These are phyloP conservation scores for Lepus europaeus DNA, from an alignment of 2,113 vertebrate species.

Conservation along the genomic window DNA sequence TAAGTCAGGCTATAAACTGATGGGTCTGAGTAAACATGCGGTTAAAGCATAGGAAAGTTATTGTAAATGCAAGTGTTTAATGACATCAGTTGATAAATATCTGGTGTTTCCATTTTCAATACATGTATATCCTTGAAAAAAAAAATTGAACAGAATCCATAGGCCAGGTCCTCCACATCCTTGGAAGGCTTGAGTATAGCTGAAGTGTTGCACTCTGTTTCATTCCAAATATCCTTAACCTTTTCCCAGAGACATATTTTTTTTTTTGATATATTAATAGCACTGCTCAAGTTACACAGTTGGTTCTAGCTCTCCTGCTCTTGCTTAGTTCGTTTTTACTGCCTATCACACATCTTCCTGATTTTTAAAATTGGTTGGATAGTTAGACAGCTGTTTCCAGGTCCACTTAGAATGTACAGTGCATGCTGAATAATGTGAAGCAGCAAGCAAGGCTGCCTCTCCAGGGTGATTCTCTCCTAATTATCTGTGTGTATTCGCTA, in stretches of 20 bases:
- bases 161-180: not conserved
- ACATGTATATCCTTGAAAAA: not conserved
- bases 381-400: not conserved
- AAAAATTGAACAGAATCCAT: not conserved
- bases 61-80: not conserved
- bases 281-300: constrained; percentile 18
- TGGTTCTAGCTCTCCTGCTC: not conserved
- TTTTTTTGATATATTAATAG: not conserved
- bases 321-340: constrained; percentile 31
- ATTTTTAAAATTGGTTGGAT: not conserved
- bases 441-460: not conserved
- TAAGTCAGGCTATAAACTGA: not conserved
- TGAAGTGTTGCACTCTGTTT: not conserved
- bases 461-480: not conserved
- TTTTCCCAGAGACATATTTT: constrained; percentile 5
- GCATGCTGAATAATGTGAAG: not conserved
- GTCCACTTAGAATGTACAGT: not conserved
- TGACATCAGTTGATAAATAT: not conserved
- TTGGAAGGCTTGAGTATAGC: not conserved
- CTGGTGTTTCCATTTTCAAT: not conserved
- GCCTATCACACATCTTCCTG: not conserved
- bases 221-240: not conserved
- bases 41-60: not conserved
- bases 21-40: not conserved
- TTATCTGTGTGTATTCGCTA: not conserved